Percentiles rank a stretch among this genome's conserved stretches.
Evolutionary conservation across 2,113 vertebrate species (phyloP).

Genomic region (Dasyprocta punctata): DNA sequence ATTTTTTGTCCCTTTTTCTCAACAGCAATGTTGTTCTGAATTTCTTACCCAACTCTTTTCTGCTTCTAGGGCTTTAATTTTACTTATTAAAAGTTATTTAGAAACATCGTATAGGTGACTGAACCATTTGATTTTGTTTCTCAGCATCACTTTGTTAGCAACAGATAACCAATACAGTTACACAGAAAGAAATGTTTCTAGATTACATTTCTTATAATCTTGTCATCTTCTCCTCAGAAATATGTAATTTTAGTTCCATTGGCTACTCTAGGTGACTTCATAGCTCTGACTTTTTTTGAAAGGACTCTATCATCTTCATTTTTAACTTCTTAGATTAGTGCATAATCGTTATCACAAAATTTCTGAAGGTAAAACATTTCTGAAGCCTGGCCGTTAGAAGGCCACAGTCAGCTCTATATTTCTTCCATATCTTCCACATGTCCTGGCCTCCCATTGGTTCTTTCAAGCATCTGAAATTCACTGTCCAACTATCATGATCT

Average conservation of each 20-base stretch:
- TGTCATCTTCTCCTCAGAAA: neutral
- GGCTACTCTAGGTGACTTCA: neutral
- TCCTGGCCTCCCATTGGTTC: neutral
- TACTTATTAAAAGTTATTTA: neutral
- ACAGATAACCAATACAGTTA: neutral
- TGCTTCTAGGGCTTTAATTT: neutral
- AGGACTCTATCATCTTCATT: neutral
- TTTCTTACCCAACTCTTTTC: no score
- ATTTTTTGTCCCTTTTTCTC: neutral
- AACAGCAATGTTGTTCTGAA: no score
- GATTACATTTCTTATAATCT: neutral
- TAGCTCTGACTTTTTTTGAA: neutral
- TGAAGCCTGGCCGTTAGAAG: neutral
- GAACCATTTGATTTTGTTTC: neutral
- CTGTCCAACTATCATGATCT: neutral
- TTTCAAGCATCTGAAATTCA: neutral
- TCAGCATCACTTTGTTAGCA: neutral
- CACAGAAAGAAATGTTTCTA: neutral
- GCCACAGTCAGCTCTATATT: neutral
- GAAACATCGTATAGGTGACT: neutral
- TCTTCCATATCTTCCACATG: neutral
- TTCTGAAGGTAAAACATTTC: neutral
- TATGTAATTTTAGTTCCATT: neutral
- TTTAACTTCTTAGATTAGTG: neutral
- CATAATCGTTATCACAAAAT: neutral